These are phyloP conservation scores for Globicephala melas DNA, from an alignment of 2,113 vertebrate genomes.

Conservation along the genomic window DNA sequence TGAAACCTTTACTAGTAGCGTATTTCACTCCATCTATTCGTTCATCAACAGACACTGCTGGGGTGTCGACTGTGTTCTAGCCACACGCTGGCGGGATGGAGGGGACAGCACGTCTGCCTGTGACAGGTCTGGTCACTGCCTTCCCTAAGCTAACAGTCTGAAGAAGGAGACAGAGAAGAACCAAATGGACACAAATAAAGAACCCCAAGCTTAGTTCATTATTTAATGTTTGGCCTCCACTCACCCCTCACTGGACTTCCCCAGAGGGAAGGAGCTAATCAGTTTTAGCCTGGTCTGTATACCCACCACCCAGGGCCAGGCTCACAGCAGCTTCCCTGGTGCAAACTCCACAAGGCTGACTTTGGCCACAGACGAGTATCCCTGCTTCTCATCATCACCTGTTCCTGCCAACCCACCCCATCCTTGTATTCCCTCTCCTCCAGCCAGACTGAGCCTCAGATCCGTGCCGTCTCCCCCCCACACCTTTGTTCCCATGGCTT, in stretches of 20 bases:
- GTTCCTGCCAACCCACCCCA: neutral
- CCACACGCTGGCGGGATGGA: fast-evolving
- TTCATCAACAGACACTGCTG: neutral
- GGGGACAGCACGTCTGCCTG: neutral
- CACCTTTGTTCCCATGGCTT: too few relatives aligned
- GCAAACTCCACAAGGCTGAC: neutral
- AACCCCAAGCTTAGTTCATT: neutral
- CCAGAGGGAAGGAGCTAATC: neutral
- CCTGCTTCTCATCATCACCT: neutral
- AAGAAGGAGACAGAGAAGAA: neutral
- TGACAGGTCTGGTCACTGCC: fast-evolving
- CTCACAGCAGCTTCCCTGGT: too few relatives aligned
- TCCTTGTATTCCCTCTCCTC: neutral
- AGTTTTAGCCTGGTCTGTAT: neutral
- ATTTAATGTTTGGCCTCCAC: neutral
- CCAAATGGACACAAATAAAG: neutral
- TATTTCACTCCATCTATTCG: neutral
- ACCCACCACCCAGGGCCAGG: neutral
- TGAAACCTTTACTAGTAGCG: neutral
- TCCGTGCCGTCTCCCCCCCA: too few relatives aligned
- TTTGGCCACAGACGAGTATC: neutral
- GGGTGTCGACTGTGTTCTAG: neutral
- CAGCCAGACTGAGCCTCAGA: neutral
- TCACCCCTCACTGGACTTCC: neutral
- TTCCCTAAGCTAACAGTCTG: neutral